phyloP scores from a whole-genome alignment of 2,113 vertebrate species.

The Aegotheles bennettii region DNA sequence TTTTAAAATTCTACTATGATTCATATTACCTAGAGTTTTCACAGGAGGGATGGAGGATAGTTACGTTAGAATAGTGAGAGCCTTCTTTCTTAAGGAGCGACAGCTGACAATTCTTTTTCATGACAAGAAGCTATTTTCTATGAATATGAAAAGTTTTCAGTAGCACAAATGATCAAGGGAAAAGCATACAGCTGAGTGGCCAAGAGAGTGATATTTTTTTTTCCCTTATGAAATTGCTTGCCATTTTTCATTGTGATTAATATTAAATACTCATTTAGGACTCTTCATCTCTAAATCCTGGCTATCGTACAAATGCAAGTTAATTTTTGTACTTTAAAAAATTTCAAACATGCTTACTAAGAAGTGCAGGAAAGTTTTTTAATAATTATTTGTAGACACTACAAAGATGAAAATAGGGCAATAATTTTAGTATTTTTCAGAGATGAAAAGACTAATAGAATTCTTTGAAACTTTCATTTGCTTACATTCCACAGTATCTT shows the following conservation, averaged over 20 bases:
- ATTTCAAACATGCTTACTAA: not conserved
- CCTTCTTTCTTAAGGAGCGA: not conserved
- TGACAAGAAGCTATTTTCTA: not conserved
- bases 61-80: not conserved
- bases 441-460: not conserved
- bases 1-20: not conserved
- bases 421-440: not conserved
- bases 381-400: not conserved
- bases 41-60: not conserved
- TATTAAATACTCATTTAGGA: not conserved
- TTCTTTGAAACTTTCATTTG: not conserved
- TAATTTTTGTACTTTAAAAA: not conserved
- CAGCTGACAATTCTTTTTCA: not conserved
- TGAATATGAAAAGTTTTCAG: not conserved
- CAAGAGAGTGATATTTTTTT: not conserved
- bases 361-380: not conserved
- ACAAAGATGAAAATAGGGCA: not conserved
- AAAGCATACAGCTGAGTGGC: not conserved
- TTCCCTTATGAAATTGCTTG: not conserved
- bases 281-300: not conserved
- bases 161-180: not conserved
- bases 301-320: not conserved
- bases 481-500: not conserved
- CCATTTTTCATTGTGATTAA: not conserved
- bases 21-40: not conserved